phyloP scores from a whole-genome alignment of 2,888 invertebrate species.

The Podotricha telesiphe region DNA sequence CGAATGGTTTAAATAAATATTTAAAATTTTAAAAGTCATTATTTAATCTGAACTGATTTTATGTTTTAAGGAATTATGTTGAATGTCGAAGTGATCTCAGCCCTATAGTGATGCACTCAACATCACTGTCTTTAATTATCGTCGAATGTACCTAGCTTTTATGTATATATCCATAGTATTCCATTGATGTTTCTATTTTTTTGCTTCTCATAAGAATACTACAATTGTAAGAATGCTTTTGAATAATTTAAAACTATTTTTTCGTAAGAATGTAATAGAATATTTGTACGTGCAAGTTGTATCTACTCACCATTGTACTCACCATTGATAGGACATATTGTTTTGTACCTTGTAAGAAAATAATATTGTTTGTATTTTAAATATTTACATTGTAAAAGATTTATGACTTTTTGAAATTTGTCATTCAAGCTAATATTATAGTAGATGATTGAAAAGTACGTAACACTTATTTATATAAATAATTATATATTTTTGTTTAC shows the following conservation, averaged over 20 bases:
- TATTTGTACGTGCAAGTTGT: neutral
- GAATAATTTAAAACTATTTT: conserved; percentile 1
- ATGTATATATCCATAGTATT: conserved; percentile 45
- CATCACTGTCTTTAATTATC: conserved; percentile 61
- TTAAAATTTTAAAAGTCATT: too few species aligned
- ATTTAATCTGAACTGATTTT: too few species aligned
- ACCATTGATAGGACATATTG: neutral
- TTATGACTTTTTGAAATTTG: neutral
- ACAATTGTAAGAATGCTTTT: conserved; percentile 17
- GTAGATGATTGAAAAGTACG: too few species aligned
- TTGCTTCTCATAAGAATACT: conserved; percentile 56
- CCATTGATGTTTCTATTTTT: conserved; percentile 49
- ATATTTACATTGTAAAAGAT: too few species aligned
- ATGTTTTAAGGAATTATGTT: too few species aligned
- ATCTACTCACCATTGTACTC: neutral
- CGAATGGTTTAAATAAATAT: too few species aligned
- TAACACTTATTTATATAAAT: too few species aligned
- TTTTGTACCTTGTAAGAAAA: neutral
- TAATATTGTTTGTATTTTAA: neutral
- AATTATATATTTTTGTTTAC: too few species aligned
- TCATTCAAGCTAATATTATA: too few species aligned
- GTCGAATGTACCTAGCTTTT: conserved; percentile 54
- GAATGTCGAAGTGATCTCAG: too few species aligned
- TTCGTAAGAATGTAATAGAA: neutral
- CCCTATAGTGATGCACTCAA: neutral